Evolutionary conservation across 2,888 invertebrate species (phyloP), one percentile per base, ranked within the genome.

Genomic region (Hydroisotoma schaefferi): DNA sequence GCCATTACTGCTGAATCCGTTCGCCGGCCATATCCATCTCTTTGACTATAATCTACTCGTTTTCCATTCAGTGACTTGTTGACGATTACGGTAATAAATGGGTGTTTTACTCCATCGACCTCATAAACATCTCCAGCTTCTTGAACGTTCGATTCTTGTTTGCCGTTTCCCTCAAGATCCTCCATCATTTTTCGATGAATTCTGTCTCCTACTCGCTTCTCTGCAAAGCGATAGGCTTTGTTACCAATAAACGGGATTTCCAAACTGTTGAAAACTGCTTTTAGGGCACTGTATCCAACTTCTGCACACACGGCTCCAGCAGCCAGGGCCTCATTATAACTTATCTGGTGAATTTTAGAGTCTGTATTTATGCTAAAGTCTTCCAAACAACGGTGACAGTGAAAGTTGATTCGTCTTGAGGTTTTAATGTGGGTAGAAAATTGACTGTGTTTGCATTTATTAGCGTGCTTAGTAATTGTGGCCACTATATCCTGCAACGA

Each of bases 171-270:
- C 22, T 46, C 23, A 12, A 53, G 40, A 25, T 68, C 33, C 77
- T 79, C 15, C 74, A 80, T 26, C 81, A 82, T 70, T 71, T 81
- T 54, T 80, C 46, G 2, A 23, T 53, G 28, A 5, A 58, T 10
- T 8, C 28, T 46, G 8, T n/a, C 5, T 15, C 51, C 46, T 2
- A 58, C 18, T 12, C 15, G 26, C 26, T 53, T 29, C 22, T 58
- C 58, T 3, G 38, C 6, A 15, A 15, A 1, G 10, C 25, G 46
- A 26, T n/a, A 57, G 5, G 51, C 43, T 25, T 26, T 27, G 2
- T 52, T 37, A 1, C 28, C 8, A 5, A 57, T 27, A 6, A 28
- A 10, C 2, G 33, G 52, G 28, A 57, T 28, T 8, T 43, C 28
- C 8, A 57, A 15, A n/a, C 48, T 57, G 2, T 51, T 10, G 2